These are phyloP conservation scores for Diplogasteroides magnus DNA, from an alignment of 1,140 invertebrate genomes.

Conservation along the genomic window DNA sequence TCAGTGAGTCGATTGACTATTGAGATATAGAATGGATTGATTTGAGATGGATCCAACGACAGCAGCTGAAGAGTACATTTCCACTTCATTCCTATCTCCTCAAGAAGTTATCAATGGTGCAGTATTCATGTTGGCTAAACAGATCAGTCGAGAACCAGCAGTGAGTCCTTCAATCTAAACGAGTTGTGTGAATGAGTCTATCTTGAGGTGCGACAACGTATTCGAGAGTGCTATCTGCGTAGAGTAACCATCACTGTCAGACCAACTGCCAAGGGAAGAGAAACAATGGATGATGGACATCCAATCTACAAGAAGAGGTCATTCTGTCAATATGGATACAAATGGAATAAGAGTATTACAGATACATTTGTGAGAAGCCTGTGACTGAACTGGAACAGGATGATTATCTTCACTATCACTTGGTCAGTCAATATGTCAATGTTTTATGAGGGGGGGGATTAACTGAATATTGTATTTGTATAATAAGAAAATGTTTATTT, in stretches of 20 bases:
- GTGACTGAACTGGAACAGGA: slow-evolving; percentile 81
- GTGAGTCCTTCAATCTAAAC: slow-evolving; percentile 61
- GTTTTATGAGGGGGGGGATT: neutral
- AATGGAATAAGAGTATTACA: neutral
- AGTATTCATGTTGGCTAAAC: slow-evolving; percentile 86
- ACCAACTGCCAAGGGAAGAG: slow-evolving; percentile 70
- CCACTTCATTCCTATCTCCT: slow-evolving; percentile 15
- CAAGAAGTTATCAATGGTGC: slow-evolving; percentile 67
- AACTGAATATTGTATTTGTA: slow-evolving; percentile 11
- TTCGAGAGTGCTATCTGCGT: slow-evolving; percentile 84
- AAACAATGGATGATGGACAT: slow-evolving; percentile 71
- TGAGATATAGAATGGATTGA: too few relatives aligned
- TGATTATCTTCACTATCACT: slow-evolving; percentile 71
- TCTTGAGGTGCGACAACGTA: slow-evolving; percentile 64
- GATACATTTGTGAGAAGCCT: slow-evolving; percentile 73
- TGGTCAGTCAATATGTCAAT: slow-evolving; percentile 61
- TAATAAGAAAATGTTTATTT: neutral
- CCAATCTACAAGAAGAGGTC: slow-evolving; percentile 74
- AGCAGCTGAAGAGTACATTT: slow-evolving; percentile 35
- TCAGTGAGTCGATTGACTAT: slow-evolving; percentile 65
- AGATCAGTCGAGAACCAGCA: slow-evolving; percentile 82
- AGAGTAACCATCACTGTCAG: slow-evolving; percentile 73
- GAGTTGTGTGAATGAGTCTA: neutral
- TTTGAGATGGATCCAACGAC: slow-evolving; percentile 20
- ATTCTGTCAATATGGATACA: neutral